Evolutionary conservation across 2,797 vertebrate genomes (phyloP), one percentile per base, ranked within the genome.

Genomic region (Clarias fuscus): DNA sequence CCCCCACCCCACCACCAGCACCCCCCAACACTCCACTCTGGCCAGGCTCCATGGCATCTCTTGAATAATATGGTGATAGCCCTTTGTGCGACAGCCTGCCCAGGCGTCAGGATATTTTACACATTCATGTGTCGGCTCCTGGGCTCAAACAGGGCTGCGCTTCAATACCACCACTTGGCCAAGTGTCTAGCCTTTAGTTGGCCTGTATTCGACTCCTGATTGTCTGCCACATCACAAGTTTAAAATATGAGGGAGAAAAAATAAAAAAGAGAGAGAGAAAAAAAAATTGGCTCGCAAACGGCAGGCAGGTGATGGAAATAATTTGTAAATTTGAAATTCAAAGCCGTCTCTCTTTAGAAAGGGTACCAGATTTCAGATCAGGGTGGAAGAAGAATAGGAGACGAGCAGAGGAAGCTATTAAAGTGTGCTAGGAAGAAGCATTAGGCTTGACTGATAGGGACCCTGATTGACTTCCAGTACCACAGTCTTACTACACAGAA

Each of bases 11-110:
- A 30, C 30, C 30, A 30, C 33, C 33, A 33, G 30, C 30, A 30
- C 30, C 30, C 83, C 89, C 88, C 90, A 92, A 92, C 91, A 91
- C 92, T 92, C 90, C 88, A 89, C 88, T 87, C 91, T 94, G 94
- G 93, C 93, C 88, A 84, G 88, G 90, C 91, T 94, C 91, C 93
- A 94, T 91, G 84, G 91, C 93, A 92, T 91, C 92, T 93, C 92
- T 92, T 92, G 90, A 94, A 93, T 93, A 93, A 95, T 92, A 92
- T 91, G 92, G 92, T 92, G 92, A 94, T 93, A 93, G 92, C 90
- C 91, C 91, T 93, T 94, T 93, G 92, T 95, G 92, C 90, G 91
- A 91, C 90, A 91, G 92, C 91, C 93, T 94, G 93, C 91, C 91
- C 89, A 91, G 91, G 87, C 73, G 88, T 92, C 67, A 93, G 92